Base-by-base conservation (phyloP, 1,140 invertebrate species). In the Drosophila eugracilis region DNA sequence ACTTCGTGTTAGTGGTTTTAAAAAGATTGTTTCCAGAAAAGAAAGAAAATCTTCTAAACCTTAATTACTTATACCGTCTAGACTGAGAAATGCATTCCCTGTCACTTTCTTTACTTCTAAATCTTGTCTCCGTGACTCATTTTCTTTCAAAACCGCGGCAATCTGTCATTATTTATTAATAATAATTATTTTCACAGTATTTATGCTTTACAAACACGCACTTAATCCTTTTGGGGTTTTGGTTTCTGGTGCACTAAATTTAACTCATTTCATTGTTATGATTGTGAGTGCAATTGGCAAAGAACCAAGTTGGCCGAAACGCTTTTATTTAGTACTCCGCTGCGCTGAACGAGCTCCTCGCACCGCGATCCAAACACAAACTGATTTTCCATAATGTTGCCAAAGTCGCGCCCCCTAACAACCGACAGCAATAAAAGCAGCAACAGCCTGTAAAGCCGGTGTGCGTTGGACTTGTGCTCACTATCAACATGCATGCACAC, bases 371-470 rank as follows among this genome's bases (percentile, higher is more conserved):
- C 70, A 86, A 89, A 86, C 80, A 73, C 71, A 75, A 85, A 89
- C 86, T 89, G 86, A 89, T 80, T 89, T 81, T 89, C 81, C 81
- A 81, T 89, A 78, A 71, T 80, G 85, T 75, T 80, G 79, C 77
- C 80, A 78, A 79, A 72, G 84, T 75, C 81, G 77, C 83, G 77
- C 78, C 75, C 76, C 84, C 67, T 89, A 73, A 89, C 85, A 78
- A 89, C 85, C 69, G 47, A 45, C 53, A 53, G 30, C 60, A 75
- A 58, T 54, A 58, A 58, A 58, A 52, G 58, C 79, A 89, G 85
- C 85, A 89, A 89, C 85, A 89, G 85, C 65, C 85, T 69, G 79
- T 75, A 71, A 89, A 73, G 76, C 85, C 75, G 81, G 83, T 78
- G 83, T 78, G 77, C 74, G 81, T 86, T 54, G 76, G 72, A 39